phyloP scores from a whole-genome alignment of 2,888 invertebrate genomes.

The Macrosiphum euphorbiae region DNA sequence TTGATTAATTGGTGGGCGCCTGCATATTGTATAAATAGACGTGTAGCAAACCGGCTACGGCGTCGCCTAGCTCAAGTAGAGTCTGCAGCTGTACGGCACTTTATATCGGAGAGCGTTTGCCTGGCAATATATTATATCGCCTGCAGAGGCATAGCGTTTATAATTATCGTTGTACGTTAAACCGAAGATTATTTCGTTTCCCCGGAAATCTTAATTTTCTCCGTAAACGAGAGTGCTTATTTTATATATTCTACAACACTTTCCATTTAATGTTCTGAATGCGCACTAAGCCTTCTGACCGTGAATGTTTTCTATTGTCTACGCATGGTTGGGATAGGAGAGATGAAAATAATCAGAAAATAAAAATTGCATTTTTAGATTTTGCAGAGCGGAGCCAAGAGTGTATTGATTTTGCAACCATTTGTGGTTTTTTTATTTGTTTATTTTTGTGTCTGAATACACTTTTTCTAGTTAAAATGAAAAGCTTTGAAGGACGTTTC shows the following conservation, averaged over 20 bases:
- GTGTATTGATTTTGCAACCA: background rate
- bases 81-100: background rate
- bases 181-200: background rate
- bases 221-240: background rate
- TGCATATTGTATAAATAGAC: background rate
- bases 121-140: background rate
- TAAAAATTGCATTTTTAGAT: background rate
- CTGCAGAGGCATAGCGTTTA: background rate
- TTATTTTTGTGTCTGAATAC: too few species aligned
- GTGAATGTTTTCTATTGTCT: background rate
- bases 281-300: background rate
- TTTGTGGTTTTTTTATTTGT: too few species aligned
- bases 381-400: background rate
- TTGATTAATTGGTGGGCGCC: background rate
- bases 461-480: too few species aligned
- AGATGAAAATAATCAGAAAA: background rate
- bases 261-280: background rate
- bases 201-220: background rate
- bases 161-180: background rate
- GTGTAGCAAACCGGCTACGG: background rate
- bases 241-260: background rate
- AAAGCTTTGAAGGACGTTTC: too few species aligned
- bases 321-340: background rate
- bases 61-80: background rate
- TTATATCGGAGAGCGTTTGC: background rate